Evolutionary conservation across 2,113 vertebrate species (phyloP).

Genomic region (Corythaeola cristata): DNA sequence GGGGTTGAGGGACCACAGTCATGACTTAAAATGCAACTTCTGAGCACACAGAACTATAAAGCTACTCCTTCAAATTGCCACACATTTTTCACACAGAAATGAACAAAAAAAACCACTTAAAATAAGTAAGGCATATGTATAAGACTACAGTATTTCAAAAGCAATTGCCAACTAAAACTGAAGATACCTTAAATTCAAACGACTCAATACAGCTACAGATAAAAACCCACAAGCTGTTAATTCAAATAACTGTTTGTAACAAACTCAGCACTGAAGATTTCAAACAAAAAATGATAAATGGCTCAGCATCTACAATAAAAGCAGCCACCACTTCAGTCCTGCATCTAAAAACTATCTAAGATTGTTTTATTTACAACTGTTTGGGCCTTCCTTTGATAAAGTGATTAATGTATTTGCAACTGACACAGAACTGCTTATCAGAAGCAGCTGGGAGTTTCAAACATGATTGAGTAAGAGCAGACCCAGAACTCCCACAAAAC

Average conservation of each 20-base stretch:
- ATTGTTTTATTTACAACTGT: not conserved
- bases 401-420: not conserved
- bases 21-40: not conserved
- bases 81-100: not conserved
- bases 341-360: not conserved
- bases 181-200: not conserved
- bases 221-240: not conserved
- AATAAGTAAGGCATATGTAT: not conserved
- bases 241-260: not conserved
- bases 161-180: not conserved
- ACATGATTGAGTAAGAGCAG: not conserved
- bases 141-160: not conserved
- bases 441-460: not conserved
- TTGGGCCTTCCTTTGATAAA: not conserved
- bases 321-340: not conserved
- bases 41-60: not conserved
- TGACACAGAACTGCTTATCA: constrained; percentile 2
- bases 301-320: not conserved
- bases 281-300: not conserved
- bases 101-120: not conserved
- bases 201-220: not conserved
- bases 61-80: not conserved
- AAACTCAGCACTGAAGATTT: not conserved
- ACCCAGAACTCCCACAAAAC: not conserved
- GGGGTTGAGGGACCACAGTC: not conserved